These are phyloP conservation scores for Imbricaverruca yamaguchii DNA, from an alignment of 2,888 invertebrate genomes.

Conservation along the genomic window DNA sequence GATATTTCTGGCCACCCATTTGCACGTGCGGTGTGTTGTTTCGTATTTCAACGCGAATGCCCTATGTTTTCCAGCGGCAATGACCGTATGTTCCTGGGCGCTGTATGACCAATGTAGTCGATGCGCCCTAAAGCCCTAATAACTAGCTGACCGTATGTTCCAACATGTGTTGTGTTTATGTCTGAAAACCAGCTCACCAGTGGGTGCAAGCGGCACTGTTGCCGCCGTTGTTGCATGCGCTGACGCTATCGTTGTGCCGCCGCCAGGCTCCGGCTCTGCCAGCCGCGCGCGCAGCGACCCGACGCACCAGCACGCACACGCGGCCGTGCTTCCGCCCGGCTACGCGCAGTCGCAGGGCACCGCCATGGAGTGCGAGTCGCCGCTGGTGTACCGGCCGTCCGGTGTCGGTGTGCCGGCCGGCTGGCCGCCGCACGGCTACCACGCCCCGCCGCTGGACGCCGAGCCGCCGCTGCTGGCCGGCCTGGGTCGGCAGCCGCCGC, in stretches of 20 bases:
- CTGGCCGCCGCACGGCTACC: conserved; percentile 3
- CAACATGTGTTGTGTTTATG: background rate
- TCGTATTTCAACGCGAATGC: no score
- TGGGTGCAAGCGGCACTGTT: no score
- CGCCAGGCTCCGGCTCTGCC: conserved; percentile 14
- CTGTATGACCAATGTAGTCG: no score
- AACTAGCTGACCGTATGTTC: no score
- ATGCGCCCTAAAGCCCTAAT: no score
- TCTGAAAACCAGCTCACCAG: no score
- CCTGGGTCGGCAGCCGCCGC: background rate
- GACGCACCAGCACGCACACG: conserved; percentile 30
- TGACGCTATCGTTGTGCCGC: background rate
- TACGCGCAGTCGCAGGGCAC: background rate
- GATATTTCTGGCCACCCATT: no score
- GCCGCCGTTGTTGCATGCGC: no score
- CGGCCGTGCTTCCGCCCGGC: conserved; percentile 22
- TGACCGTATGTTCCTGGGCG: no score
- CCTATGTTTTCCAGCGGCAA: no score
- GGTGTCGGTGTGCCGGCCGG: background rate
- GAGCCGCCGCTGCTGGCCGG: conserved; percentile 7
- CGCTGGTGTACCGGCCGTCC: conserved; percentile 1
- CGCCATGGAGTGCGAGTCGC: conserved; percentile 29
- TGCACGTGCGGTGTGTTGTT: no score
- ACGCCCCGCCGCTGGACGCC: background rate
- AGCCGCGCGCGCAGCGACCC: conserved; percentile 25